These are phyloP conservation scores for Lipophrys pholis DNA, from an alignment of 2,113 vertebrate species.

Conservation along the genomic window DNA sequence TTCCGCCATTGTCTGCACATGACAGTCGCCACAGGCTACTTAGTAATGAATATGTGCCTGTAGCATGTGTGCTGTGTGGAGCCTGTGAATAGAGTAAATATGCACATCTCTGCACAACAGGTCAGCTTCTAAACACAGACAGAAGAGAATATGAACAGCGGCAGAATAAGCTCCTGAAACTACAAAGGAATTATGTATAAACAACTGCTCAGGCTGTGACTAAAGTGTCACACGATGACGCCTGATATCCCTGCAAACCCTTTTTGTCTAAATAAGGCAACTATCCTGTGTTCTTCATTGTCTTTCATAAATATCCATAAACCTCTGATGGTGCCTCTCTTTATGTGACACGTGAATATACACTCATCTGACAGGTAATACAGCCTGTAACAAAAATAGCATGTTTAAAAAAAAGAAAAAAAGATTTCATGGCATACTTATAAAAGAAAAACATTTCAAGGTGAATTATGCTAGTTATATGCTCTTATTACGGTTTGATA, in stretches of 20 bases:
- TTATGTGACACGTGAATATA: conserved; percentile 71
- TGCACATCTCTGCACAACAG: conserved; percentile 80
- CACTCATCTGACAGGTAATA: conserved; percentile 73
- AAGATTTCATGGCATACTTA: conserved; percentile 54
- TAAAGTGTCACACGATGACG: conserved; percentile 68
- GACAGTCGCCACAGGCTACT: conserved; percentile 81
- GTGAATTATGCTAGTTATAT: conserved; percentile 35
- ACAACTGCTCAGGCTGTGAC: conserved; percentile 64
- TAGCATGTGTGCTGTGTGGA: conserved; percentile 73
- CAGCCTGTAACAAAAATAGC: conserved; percentile 71
- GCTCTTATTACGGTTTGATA: not conserved
- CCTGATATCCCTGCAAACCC: conserved; percentile 68
- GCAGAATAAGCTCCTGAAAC: conserved; percentile 64
- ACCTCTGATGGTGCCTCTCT: conserved; percentile 66
- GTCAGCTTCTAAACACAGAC: conserved; percentile 73
- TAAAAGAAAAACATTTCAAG: conserved; percentile 50
- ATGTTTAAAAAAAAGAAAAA: conserved; percentile 34
- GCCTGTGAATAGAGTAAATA: conserved; percentile 80
- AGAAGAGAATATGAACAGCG: conserved; percentile 72
- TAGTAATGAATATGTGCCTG: conserved; percentile 81
- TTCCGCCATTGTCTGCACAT: conserved; percentile 78
- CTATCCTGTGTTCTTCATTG: conserved; percentile 63
- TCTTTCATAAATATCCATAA: conserved; percentile 67
- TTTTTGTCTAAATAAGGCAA: conserved; percentile 76
- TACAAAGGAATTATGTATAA: conserved; percentile 80